phyloP scores from a whole-genome alignment of 2,888 invertebrate genomes.

The Xestia c-nigrum region DNA sequence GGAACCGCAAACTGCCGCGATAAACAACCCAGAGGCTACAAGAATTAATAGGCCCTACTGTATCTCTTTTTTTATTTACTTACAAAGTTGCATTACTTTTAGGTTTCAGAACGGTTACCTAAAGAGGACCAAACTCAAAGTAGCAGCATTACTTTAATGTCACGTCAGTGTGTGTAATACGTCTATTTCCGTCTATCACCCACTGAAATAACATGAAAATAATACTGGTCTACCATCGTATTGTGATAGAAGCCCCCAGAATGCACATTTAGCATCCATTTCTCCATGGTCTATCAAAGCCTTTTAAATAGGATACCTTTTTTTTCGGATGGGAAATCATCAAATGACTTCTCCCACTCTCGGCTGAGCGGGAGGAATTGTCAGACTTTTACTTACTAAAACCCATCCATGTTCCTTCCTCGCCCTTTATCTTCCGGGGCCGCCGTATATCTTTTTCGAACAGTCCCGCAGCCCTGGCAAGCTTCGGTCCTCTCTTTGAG shows the following conservation, averaged over 20 bases:
- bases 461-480: too few relatives aligned
- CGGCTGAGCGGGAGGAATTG: too few relatives aligned
- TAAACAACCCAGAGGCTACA: constrained; percentile 74
- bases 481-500: too few relatives aligned
- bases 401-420: too few relatives aligned
- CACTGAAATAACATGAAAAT: background rate
- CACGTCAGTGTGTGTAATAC: background rate
- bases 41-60: constrained; percentile 65
- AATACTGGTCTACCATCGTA: background rate
- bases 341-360: too few relatives aligned
- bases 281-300: background rate
- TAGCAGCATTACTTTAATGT: background rate
- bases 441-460: too few relatives aligned
- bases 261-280: background rate
- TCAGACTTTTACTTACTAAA: too few relatives aligned
- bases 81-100: constrained; percentile 35
- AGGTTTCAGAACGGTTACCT: background rate
- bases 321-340: too few relatives aligned
- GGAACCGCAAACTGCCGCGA: constrained; percentile 76
- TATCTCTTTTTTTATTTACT: constrained; percentile 53
- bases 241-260: background rate
- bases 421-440: too few relatives aligned
- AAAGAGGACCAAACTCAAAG: background rate
- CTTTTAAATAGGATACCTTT: too few relatives aligned
- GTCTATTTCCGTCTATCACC: background rate